phyloP scores from a whole-genome alignment of 2,113 vertebrate genomes.

The Mastomys coucha region DNA sequence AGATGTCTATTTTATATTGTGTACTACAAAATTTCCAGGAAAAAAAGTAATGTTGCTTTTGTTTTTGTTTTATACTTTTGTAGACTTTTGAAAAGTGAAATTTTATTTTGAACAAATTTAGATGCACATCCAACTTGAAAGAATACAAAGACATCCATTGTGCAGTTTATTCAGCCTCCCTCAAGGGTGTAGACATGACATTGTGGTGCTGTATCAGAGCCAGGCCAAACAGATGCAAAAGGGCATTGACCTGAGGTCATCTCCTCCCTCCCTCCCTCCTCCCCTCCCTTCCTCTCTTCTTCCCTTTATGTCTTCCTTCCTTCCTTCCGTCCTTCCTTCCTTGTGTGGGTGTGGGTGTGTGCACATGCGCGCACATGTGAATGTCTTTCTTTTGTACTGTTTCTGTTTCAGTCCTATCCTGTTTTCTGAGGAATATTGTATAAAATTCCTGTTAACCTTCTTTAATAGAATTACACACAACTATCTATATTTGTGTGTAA shows the following conservation, averaged over 20 bases:
- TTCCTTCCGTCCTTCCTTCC: no score
- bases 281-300: no score
- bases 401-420: neutral
- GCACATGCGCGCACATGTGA: no score
- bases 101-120: constrained; percentile 43
- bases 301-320: neutral
- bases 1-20: constrained; percentile 25
- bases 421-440: neutral
- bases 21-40: neutral
- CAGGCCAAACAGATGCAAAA: neutral
- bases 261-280: no score
- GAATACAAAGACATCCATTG: neutral
- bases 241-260: neutral
- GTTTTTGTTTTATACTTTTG: neutral
- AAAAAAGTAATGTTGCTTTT: constrained; percentile 38
- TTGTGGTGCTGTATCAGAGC: neutral
- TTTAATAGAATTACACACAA: neutral
- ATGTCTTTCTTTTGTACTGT: neutral
- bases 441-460: neutral
- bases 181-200: neutral
- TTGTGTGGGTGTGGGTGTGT: neutral
- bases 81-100: constrained; percentile 15
- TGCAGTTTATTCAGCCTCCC: neutral
- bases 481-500: neutral
- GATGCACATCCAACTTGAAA: neutral